A percentile compares a stretch with the other conserved stretches of the same genome.
These are phyloP conservation scores for Volucella inanis DNA, from an alignment of 2,888 invertebrate genomes.

Conservation along the genomic window DNA sequence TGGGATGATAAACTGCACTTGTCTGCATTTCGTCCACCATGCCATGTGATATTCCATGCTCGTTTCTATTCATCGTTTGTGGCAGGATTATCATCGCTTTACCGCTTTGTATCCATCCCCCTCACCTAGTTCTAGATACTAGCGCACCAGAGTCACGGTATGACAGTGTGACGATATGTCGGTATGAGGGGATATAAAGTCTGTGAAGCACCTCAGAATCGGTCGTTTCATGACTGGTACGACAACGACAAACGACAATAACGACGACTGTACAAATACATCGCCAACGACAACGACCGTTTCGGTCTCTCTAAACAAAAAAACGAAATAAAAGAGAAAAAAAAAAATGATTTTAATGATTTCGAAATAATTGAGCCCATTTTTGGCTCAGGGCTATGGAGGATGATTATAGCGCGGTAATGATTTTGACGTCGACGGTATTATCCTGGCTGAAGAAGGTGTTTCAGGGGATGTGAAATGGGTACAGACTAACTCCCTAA, in stretches of 20 bases:
- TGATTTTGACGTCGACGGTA: constrained; percentile 74
- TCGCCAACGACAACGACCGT: constrained; percentile 47
- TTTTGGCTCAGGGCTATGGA: constrained; percentile 76
- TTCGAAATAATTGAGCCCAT: constrained; percentile 77
- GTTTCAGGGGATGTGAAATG: constrained; percentile 12
- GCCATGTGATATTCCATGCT: constrained; percentile 44
- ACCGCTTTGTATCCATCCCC: constrained; percentile 43
- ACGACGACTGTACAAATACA: constrained; percentile 5
- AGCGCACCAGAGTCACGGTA: constrained; percentile 21
- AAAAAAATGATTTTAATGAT: constrained; percentile 76
- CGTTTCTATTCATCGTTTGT: constrained; percentile 67
- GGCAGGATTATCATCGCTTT: constrained; percentile 70
- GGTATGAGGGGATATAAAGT: constrained; percentile 5
- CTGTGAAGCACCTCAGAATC: constrained; percentile 37
- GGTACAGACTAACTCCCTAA: constrained; percentile 42
- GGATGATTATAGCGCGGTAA: constrained; percentile 75
- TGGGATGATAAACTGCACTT: constrained; percentile 62
- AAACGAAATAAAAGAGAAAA: too few relatives aligned
- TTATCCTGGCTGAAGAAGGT: constrained; percentile 27
- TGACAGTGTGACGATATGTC: too few relatives aligned
- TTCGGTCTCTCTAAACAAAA: constrained; percentile 68
- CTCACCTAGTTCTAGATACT: constrained; percentile 36
- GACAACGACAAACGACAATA: constrained; percentile 39
- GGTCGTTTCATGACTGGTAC: constrained; percentile 40
- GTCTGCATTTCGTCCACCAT: constrained; percentile 55